Evolutionary conservation across 2,113 vertebrate species (phyloP).

Genomic region (Desmodus rotundus): DNA sequence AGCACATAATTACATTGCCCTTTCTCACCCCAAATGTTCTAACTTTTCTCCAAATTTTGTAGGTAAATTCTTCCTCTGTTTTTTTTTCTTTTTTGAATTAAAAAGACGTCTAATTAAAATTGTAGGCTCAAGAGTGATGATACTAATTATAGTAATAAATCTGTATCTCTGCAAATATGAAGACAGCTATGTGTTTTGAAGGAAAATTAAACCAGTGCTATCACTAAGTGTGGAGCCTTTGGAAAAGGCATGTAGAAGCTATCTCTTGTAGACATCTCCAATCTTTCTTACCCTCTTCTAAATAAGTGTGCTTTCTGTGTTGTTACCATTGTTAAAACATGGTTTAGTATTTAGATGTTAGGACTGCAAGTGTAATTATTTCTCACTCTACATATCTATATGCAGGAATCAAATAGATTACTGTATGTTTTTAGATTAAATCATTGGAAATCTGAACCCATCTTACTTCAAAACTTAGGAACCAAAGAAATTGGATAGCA

Average conservation of each 20-base stretch:
- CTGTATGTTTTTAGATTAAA: constrained; percentile 9
- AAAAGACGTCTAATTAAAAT: background rate
- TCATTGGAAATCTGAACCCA: background rate
- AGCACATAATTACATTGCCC: background rate
- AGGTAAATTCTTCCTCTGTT: background rate
- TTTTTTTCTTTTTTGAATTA: background rate
- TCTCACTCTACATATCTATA: background rate
- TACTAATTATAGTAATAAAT: background rate
- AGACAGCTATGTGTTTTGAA: background rate
- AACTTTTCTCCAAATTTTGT: background rate
- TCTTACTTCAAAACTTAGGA: background rate
- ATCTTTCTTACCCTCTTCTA: background rate
- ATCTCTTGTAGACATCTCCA: background rate
- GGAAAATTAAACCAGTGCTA: background rate
- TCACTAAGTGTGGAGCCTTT: background rate
- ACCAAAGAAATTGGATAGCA: background rate
- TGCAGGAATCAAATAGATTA: background rate
- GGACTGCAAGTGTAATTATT: background rate
- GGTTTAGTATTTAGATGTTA: constrained; percentile 3
- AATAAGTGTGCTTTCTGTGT: background rate
- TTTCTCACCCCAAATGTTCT: background rate
- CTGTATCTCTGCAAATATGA: background rate
- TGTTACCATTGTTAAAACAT: background rate
- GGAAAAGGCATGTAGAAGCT: background rate
- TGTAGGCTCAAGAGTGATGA: background rate